Evolutionary conservation across 2,888 invertebrate species (phyloP).

Genomic region (Blastobasis adustella): DNA sequence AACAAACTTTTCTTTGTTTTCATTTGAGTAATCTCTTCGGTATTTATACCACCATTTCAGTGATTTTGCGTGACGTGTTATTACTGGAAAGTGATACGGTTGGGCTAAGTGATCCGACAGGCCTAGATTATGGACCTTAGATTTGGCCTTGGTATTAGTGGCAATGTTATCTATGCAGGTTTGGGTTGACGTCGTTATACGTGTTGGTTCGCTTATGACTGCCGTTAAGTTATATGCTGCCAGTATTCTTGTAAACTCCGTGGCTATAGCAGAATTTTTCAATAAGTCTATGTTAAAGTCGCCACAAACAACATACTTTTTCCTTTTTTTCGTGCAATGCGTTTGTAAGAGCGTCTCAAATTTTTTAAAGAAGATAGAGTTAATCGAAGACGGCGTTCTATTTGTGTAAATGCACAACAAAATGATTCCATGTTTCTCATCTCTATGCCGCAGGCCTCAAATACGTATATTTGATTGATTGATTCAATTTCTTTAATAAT

Average conservation of each 20-base stretch:
- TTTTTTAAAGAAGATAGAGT: no score
- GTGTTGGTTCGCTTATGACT: neutral
- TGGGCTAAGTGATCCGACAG: conserved; percentile 1
- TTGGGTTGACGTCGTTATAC: neutral
- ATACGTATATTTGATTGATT: no score
- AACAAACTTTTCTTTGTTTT: neutral
- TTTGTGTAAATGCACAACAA: no score
- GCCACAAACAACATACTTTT: no score
- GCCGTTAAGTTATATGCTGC: neutral
- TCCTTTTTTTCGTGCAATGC: no score
- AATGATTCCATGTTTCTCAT: no score
- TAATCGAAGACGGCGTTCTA: no score
- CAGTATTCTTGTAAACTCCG: neutral
- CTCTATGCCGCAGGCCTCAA: no score
- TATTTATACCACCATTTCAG: neutral
- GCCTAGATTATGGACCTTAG: neutral
- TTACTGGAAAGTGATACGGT: neutral
- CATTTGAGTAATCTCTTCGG: neutral
- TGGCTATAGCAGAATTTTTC: neutral
- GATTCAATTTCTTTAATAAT: no score
- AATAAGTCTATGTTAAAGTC: neutral
- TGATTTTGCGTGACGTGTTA: neutral
- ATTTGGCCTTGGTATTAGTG: neutral
- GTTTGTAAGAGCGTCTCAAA: no score
- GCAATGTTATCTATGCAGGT: conserved; percentile 1